phyloP scores from a whole-genome alignment of 1,140 invertebrate species.

The Mactra quadrangularis region DNA sequence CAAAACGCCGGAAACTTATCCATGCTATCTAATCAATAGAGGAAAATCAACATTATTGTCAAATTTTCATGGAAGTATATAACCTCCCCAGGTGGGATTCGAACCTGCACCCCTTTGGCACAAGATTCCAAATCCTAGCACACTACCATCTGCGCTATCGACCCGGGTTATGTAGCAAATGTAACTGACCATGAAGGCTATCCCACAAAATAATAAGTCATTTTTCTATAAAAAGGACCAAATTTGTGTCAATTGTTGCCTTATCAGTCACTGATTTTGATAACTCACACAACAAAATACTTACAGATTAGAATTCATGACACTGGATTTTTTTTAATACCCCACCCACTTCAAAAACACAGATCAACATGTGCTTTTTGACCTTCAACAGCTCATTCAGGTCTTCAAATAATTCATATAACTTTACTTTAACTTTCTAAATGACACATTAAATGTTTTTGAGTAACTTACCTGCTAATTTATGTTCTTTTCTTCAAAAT shows the following conservation, averaged over 20 bases:
- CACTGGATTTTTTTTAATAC: not conserved
- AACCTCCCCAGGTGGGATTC: too few relatives aligned
- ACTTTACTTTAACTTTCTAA: too few relatives aligned
- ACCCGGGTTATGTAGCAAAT: too few relatives aligned
- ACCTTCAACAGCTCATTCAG: not conserved
- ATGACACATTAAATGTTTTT: not conserved
- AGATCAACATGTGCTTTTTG: slow-evolving; percentile 12
- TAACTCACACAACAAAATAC: not conserved
- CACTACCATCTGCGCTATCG: too few relatives aligned
- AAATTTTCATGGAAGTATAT: too few relatives aligned
- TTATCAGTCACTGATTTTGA: not conserved
- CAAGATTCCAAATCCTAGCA: too few relatives aligned
- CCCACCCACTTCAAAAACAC: not conserved
- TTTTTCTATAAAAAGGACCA: not conserved
- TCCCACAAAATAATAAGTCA: not conserved
- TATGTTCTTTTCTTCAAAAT: not conserved
- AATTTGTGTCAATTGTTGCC: not conserved
- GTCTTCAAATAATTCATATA: not conserved
- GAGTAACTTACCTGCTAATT: not conserved
- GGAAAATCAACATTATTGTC: too few relatives aligned
- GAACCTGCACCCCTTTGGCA: too few relatives aligned
- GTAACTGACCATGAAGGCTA: not conserved
- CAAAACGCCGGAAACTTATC: too few relatives aligned
- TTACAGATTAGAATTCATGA: not conserved
- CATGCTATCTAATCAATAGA: too few relatives aligned